Evolutionary conservation across 1,140 invertebrate species (phyloP).

Genomic region (Rhopalosiphum maidis): DNA sequence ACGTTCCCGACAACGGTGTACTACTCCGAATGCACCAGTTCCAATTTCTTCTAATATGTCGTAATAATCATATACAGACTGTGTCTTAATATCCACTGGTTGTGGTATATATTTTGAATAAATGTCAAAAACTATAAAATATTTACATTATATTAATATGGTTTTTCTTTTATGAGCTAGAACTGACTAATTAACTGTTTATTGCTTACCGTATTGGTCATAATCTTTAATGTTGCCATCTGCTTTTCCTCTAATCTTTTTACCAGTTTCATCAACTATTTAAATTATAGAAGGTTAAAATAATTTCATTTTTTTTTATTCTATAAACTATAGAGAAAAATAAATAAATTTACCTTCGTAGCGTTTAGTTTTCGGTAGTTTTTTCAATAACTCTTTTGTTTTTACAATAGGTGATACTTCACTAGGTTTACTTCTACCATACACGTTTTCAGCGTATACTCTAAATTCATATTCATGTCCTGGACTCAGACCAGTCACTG

Average conservation of each 20-base stretch:
- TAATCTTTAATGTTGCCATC: slow-evolving; percentile 93
- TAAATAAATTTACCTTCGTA: slow-evolving; percentile 67
- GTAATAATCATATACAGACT: slow-evolving; percentile 96
- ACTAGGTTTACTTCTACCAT: slow-evolving; percentile 92
- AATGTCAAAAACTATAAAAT: slow-evolving; percentile 84
- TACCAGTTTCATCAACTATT: slow-evolving; percentile 86
- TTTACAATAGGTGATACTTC: slow-evolving; percentile 81
- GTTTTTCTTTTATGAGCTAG: background rate
- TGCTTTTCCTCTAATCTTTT: slow-evolving; percentile 88
- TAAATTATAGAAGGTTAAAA: background rate
- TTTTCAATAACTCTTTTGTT: slow-evolving; percentile 82
- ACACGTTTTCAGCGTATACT: slow-evolving; percentile 95
- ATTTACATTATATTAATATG: slow-evolving; percentile 48
- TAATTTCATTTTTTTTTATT: background rate
- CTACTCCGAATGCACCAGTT: slow-evolving; percentile 97
- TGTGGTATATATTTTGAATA: slow-evolving; percentile 97
- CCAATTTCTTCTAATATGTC: slow-evolving; percentile 99
- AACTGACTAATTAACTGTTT: background rate
- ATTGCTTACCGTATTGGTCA: slow-evolving; percentile 82
- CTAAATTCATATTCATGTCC: slow-evolving; percentile 97
- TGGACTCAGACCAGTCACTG: slow-evolving; percentile 82
- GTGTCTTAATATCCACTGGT: slow-evolving; percentile 93
- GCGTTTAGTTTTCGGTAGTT: slow-evolving; percentile 78
- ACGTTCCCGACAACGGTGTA: slow-evolving; percentile 95
- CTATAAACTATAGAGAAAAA: background rate